phyloP scores from a whole-genome alignment of 2,113 vertebrate genomes.

The Pica pica region DNA sequence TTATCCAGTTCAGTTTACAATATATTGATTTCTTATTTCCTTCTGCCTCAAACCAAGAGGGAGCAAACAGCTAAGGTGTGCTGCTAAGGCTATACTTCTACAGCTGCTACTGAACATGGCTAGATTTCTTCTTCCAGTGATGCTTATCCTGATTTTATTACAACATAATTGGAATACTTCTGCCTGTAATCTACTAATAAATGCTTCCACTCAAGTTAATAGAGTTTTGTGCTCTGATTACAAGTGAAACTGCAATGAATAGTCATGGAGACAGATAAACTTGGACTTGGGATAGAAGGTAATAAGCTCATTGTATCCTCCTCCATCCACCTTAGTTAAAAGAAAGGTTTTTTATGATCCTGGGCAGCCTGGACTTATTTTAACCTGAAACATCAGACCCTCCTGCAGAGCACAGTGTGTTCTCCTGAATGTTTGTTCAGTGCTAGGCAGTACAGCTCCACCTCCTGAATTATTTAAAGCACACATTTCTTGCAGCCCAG shows the following conservation, averaged over 20 bases:
- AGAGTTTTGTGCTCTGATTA: not conserved
- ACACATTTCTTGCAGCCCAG: slow-evolving; percentile 36
- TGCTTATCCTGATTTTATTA: not conserved
- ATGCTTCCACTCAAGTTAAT: not conserved
- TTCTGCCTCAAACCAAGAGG: not conserved
- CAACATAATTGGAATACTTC: not conserved
- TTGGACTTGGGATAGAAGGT: not conserved
- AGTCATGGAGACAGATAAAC: not conserved
- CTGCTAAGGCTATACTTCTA: not conserved
- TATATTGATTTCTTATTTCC: not conserved
- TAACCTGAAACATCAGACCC: slow-evolving; percentile 39
- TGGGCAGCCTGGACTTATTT: not conserved
- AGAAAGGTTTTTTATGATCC: not conserved
- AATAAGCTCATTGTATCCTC: not conserved
- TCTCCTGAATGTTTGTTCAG: slow-evolving; percentile 50
- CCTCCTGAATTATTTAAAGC: slow-evolving; percentile 55
- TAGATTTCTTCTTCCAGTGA: not conserved
- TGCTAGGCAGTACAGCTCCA: slow-evolving; percentile 35
- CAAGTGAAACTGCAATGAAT: not conserved
- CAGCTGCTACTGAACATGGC: not conserved
- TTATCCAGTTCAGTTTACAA: not conserved
- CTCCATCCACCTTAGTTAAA: not conserved
- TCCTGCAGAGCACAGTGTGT: slow-evolving; percentile 16
- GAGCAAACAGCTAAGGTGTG: not conserved
- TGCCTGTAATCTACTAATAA: not conserved